Base-by-base conservation (phyloP, 2,888 invertebrate species). In the Silvanus unidentatus region DNA sequence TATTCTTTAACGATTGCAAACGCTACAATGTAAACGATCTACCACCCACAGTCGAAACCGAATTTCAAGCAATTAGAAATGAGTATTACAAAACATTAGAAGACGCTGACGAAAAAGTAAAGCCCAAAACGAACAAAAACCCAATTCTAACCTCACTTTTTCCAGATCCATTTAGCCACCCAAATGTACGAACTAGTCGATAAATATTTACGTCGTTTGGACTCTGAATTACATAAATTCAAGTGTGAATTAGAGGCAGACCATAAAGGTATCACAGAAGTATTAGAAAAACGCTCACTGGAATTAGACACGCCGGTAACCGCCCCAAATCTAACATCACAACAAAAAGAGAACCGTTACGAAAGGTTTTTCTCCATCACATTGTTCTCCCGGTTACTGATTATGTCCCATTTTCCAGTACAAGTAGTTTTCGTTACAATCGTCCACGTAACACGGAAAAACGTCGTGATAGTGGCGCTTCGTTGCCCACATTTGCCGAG, bases 231-330 rank as follows among this genome's bases (percentile, higher is more conserved):
- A 41, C 88, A 92, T 58, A 98, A 99, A 71, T 99, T 99, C 72
- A 98, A 98, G 74, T 92, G 96, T 80, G 99, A 99, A 73, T 73
- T 99, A 47, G 99, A 99, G 73, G 98, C 98, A 1, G 99, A 99
- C 71, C 94, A 97, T 76, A 92, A 96, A 60, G 98, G 98, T 2
- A 95, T 97, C 43, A 98, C 98, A 1, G 97, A 97, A 73, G 77
- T 92, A 39, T 72, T 98, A 52, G 97, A 98, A 73, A 93, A 94
- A 72, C 77, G 95, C 35, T 95, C 95, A 0, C 73, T 95, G 41
- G 96, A 96, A 63, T 75, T 95, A 46, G 96, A 96, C 71, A 82
- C 77, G 43, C 80, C 82, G 13, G 73, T 77, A 4, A 75, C 73
- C 2, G 73, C 74, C 55, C 55, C 65, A 9, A 62, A 43, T 54